Base-by-base conservation (phyloP, 2,113 vertebrate species). In the Gadus macrocephalus region DNA sequence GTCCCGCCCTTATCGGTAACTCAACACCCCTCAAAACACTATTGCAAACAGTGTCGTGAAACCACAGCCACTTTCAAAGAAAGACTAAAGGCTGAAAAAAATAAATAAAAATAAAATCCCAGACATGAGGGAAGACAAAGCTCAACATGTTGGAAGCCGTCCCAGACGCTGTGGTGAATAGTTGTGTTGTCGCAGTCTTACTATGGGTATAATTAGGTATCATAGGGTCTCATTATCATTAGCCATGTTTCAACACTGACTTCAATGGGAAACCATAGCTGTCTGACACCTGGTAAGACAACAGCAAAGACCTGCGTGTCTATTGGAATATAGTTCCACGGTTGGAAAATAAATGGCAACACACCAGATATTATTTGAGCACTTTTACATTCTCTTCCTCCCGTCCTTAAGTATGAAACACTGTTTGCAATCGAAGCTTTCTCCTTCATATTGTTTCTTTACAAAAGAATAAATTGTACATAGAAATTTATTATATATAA, bases 401-500 rank as follows among this genome's bases (percentile, higher is more conserved):
- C 74, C 73, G 78, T 77, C 84, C 77, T 86, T 88, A 87, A 86
- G 88, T 90, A 89, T 89, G 78, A 92, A 90, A 90, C 87, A 91
- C 90, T 92, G 92, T 92, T 89, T 87, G 82, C 89, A 87, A 90
- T 88, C 86, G 86, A 86, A 90, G 80, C 78, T 81, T 85, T 88
- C 80, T 86, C 73, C 82, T 88, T 89, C 78, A 85, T 86, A 86
- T 90, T 85, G 74, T 87, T 90, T 90, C 84, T 88, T 89, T 85
- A 84, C 79, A 83, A 86, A 91, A 87, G 72, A 90, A 88, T 86
- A 88, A 91, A 91, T 91, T 93, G 91, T 93, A 92, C 73, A 93
- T 92, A 92, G 62, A 88, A 89, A 89, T 88, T 85, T 89, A 90
- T 89, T 87, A 89, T 89, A 91, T 85, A 78, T 76, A 90, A 87